These are phyloP conservation scores for Australoheros facetus DNA, from an alignment of 2,797 vertebrate species.

Conservation along the genomic window DNA sequence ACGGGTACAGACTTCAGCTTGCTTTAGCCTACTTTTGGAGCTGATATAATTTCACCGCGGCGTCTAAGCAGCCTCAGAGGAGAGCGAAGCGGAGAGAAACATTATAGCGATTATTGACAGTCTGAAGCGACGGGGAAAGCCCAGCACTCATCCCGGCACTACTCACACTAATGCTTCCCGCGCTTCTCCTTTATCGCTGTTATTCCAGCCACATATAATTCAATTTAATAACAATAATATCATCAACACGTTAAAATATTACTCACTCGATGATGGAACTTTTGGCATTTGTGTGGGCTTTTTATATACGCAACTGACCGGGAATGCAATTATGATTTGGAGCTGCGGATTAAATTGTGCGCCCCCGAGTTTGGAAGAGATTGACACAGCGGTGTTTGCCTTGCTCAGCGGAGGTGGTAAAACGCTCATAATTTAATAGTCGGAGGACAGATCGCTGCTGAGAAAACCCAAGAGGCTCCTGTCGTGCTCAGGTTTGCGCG, in stretches of 20 bases:
- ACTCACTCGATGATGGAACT: background rate
- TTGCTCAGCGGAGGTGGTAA: slow-evolving; percentile 38
- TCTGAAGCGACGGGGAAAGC: slow-evolving; percentile 50
- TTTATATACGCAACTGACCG: background rate
- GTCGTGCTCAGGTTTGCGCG: slow-evolving; percentile 33
- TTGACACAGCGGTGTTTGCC: slow-evolving; percentile 25
- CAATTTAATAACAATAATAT: slow-evolving; percentile 30
- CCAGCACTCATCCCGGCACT: slow-evolving; percentile 5
- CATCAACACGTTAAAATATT: background rate
- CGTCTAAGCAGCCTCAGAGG: slow-evolving; percentile 21
- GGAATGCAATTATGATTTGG: slow-evolving; percentile 20
- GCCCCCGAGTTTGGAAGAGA: slow-evolving; percentile 5
- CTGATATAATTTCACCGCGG: slow-evolving; percentile 42
- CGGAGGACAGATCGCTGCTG: slow-evolving; percentile 12
- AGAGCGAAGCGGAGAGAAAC: slow-evolving; percentile 36
- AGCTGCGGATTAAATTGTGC: slow-evolving; percentile 21
- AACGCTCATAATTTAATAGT: slow-evolving; percentile 44
- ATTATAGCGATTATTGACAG: slow-evolving; percentile 51
- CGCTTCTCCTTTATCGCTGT: slow-evolving; percentile 12
- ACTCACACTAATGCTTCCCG: slow-evolving; percentile 36
- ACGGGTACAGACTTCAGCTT: slow-evolving; percentile 13
- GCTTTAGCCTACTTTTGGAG: slow-evolving; percentile 40
- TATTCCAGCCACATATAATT: slow-evolving; percentile 10
- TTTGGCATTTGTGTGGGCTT: background rate
- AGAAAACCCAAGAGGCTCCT: slow-evolving; percentile 30